Evolutionary conservation across 2,113 vertebrate genomes (phyloP).

Genomic region (Perca fluviatilis): DNA sequence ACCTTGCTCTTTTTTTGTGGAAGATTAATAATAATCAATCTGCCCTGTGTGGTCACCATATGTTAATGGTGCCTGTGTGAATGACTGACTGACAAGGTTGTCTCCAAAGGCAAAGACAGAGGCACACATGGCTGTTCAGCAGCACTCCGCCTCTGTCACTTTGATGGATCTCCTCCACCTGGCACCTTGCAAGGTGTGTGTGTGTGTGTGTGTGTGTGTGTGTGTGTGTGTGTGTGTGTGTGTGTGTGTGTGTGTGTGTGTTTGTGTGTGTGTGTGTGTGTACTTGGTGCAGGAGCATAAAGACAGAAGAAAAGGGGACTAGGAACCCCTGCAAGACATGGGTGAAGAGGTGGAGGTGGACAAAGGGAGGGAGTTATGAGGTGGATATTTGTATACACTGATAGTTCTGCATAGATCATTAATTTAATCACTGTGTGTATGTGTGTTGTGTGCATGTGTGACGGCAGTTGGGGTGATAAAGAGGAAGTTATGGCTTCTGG

Average conservation of each 20-base stretch:
- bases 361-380: neutral
- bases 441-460: constrained; percentile 4
- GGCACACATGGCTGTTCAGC: constrained; percentile 52
- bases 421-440: constrained; percentile 8
- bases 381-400: constrained; percentile 18
- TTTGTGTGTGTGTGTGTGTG: constrained; percentile 7
- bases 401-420: neutral
- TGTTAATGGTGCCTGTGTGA: constrained; percentile 6
- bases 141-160: constrained; percentile 53
- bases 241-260: constrained; percentile 27
- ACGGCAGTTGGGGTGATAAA: neutral
- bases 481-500: neutral
- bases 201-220: constrained; percentile 24
- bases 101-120: constrained; percentile 55
- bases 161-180: constrained; percentile 74
- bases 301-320: constrained; percentile 8
- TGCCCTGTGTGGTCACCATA: neutral
- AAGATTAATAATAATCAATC: neutral
- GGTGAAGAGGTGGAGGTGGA: constrained; percentile 1
- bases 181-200: constrained; percentile 48
- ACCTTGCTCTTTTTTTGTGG: too few relatives aligned
- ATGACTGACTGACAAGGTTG: constrained; percentile 63
- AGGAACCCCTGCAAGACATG: neutral
- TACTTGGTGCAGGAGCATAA: neutral
- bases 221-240: neutral